Base-by-base conservation (phyloP, 2,113 vertebrate genomes). In the Podilymbus podiceps region DNA sequence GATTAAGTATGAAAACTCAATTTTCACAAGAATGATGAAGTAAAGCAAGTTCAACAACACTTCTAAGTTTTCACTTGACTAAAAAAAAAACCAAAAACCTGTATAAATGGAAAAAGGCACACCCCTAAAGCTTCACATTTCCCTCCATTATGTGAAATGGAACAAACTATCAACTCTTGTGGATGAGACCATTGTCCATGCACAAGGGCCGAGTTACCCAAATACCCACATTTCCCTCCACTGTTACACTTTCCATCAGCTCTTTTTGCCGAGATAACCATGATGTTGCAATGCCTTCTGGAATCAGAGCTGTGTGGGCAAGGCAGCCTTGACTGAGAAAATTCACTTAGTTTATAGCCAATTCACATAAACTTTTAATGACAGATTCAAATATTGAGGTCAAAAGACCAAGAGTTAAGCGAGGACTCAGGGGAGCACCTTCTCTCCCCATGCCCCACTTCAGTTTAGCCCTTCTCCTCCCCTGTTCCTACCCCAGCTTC, bases 1-100 rank as follows among this genome's bases (percentile, higher is more conserved):
- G 71, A 95, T 95, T 83, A 94, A 91, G 53, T 73, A 95, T n/a
- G 82, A 85, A 96, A 96, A 63, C 40, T 76, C 68, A 81, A 84
- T 96, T 97, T 97, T 90, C 64, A 85, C 68, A 81, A 92, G 67
- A 64, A 96, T 22, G 25, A 62, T 76, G 56, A 96, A 74, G 49
- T 69, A 93, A 91, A 91, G 47, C 59, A 88, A 92, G 68, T 75
- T 79, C 20, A 40, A 78, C 44, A 89, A 60, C 49, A 64, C 35
- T 92, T 91, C 42, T 63, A 42, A 88, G 35, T 44, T 90, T 27
- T 35, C 3, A 2, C 40, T 84, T 78, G 59, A 67, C 56, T 63
- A 5, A 21, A 59, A 89, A 27, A 46, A 46, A 53, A 76, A 69
- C 40, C 24, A 46, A 46, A 53, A 76, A 69, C 40, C 24, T 66